Base-by-base conservation (phyloP, 2,113 vertebrate species). In the Heterochromis multidens region DNA sequence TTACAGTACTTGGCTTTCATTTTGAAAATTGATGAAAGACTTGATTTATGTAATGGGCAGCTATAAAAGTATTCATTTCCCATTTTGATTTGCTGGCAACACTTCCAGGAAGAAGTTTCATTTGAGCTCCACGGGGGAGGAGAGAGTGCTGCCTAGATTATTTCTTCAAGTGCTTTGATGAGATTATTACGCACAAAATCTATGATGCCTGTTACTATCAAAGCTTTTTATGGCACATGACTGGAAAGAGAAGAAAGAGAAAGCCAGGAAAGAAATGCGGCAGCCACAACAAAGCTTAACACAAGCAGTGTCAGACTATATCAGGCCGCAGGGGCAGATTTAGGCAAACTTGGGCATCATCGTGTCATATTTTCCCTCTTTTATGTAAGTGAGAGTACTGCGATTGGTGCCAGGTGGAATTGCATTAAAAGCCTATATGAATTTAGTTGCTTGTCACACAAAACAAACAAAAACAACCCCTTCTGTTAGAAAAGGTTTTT, bases 91-190 rank as follows among this genome's bases (percentile, higher is more conserved):
- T 82, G 80, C 81, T 35, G 82, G 80, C 77, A 49, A 43, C 35
- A 33, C 74, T 90, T 92, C 76, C 86, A 79, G 91, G 76, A 87
- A 40, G 57, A 79, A 79, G 80, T 88, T 88, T 82, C 27, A 14
- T 17, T 76, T 0, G 19, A 11, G 86, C 77, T 58, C 31, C 78
- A 19, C 70, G 23, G 79, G 58, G 61, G 56, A 78, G 40, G 37
- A 58, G 86, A 40, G 80, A 61, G 31, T 46, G 56, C 23, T 61
- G 77, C 77, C 61, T 23, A 80, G 62, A 86, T 89, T 85, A 90
- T 80, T 91, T 61, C 65, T 65, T 77, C 82, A 83, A 87, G 74
- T 52, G 84, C 84, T 92, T 87, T 89, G 83, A 85, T 81, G 88
- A 86, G 85, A 87, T 91, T 81, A 91, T 87, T 77, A 76, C 62